A percentile compares a stretch with the other conserved stretches of the same genome.
phyloP scores from a whole-genome alignment of 2,797 vertebrate genomes.

The Sebastolobus altivelis region DNA sequence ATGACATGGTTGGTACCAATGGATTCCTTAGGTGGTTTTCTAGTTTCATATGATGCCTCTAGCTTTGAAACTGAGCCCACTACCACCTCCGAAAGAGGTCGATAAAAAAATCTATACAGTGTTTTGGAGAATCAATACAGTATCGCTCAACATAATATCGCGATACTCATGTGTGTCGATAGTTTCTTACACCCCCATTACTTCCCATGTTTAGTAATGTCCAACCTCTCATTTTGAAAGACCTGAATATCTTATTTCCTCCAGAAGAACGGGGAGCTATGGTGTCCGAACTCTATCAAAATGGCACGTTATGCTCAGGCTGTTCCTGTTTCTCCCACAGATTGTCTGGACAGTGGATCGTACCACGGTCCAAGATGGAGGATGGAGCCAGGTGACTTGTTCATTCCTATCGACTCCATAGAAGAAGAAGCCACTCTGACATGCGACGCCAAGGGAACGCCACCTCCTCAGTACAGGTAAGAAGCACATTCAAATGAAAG shows the following conservation, averaged over 20 bases:
- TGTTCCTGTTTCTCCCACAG: constrained; percentile 63
- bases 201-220: constrained; percentile 13
- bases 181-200: not conserved
- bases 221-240: constrained; percentile 3
- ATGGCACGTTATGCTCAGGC: constrained; percentile 6
- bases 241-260: not conserved
- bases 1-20: no score
- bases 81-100: no score
- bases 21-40: no score
- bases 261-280: constrained; percentile 8
- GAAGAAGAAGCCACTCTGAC: constrained; percentile 86
- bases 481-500: not conserved
- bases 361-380: constrained; percentile 86
- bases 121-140: no score
- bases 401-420: constrained; percentile 83
- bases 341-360: constrained; percentile 82
- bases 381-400: constrained; percentile 87
- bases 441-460: constrained; percentile 85
- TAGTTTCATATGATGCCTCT: no score
- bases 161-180: no score
- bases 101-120: no score
- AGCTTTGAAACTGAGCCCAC: no score
- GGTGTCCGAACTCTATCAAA: constrained; percentile 11
- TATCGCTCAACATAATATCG: no score
- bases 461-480: constrained; percentile 85